Base-by-base conservation (phyloP, 2,888 invertebrate species). In the Drosophila kambysellisi region DNA sequence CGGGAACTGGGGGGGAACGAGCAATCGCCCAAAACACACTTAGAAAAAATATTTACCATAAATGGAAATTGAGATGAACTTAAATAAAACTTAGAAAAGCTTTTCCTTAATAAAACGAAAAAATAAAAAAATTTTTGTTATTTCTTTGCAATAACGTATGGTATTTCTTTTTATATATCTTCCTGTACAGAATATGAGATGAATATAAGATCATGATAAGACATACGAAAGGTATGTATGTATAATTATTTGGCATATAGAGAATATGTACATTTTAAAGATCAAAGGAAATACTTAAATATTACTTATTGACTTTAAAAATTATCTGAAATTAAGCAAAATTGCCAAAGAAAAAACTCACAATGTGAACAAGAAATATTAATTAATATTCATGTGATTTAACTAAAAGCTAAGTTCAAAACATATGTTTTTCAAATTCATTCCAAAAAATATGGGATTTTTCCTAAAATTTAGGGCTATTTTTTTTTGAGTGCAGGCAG, bases 91-190 rank as follows among this genome's bases (percentile, higher is more conserved):
- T 12, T 12, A 43, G 12, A 3, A 0, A 12, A 11, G 5, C 5
- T n/a, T n/a, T 41, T 9, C n/a, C 2, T 17, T 15, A 25, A 25
- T 32, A 30, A 7, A 30, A 8, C 1, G 1, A 5, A 35, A 35
- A 4, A 12, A 12, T 5, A 7, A 37, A 37, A 37, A 37, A 15
- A 15, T 3, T 43, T 1, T 43, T 46, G 20, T 46, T 7, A 20
- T 7, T 46, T 46, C 4, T 8, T 15, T 15, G 20, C 7, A 25
- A 12, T 15, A 46, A 4, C 15, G 25, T 46, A 25, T 46, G 20
- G 2, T 15, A 7, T 0, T 9, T n/a, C 0, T 9, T n/a, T 9
- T 9, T 9, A 9, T 15, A 15, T 37, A 1, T n/a, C 2, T 20
- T 11, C 11, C 41, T 20, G 2, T 11, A 11, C 1, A 2, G 41